Evolutionary conservation across 2,888 invertebrate species (phyloP).

Genomic region (Drosophila tanythrix): DNA sequence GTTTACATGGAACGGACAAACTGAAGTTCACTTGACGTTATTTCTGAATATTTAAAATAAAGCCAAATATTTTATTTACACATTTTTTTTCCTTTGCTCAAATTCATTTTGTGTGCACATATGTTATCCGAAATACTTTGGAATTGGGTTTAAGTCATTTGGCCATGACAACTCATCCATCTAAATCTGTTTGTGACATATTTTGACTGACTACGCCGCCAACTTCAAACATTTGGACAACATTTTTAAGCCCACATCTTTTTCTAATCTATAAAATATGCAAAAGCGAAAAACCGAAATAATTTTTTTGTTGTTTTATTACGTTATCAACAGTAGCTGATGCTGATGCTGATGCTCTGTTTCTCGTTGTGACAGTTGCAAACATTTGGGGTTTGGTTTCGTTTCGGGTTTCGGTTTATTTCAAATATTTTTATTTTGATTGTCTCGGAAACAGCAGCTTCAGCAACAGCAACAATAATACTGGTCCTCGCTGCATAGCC

Average conservation of each 20-base stretch:
- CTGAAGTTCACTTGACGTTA: no score
- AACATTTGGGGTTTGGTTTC: conserved; percentile 60
- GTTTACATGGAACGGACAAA: no score
- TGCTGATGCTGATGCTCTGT: conserved; percentile 1
- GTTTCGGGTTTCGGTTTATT: conserved; percentile 29
- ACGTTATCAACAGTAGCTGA: conserved; percentile 14
- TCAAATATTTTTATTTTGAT: conserved; percentile 71
- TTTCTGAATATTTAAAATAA: neutral
- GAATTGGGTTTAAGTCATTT: conserved; percentile 8
- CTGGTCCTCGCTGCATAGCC: conserved; percentile 21
- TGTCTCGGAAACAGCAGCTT: conserved; percentile 54
- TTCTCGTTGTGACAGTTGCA: conserved; percentile 64
- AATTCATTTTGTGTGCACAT: neutral
- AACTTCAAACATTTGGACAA: conserved; percentile 24
- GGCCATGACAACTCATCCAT: conserved; percentile 31
- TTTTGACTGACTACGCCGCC: conserved; percentile 10
- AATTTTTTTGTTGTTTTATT: conserved; percentile 19
- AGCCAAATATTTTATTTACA: neutral
- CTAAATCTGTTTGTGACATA: conserved; percentile 35
- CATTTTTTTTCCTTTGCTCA: neutral
- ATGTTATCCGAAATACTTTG: neutral
- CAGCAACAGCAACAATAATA: conserved; percentile 29
- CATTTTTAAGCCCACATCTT: conserved; percentile 33
- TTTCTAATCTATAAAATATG: conserved; percentile 60
- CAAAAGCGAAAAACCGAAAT: conserved; percentile 36